Conservation (phyloP, 1,140 invertebrate genomes). For the Radopholus similis region DNA sequence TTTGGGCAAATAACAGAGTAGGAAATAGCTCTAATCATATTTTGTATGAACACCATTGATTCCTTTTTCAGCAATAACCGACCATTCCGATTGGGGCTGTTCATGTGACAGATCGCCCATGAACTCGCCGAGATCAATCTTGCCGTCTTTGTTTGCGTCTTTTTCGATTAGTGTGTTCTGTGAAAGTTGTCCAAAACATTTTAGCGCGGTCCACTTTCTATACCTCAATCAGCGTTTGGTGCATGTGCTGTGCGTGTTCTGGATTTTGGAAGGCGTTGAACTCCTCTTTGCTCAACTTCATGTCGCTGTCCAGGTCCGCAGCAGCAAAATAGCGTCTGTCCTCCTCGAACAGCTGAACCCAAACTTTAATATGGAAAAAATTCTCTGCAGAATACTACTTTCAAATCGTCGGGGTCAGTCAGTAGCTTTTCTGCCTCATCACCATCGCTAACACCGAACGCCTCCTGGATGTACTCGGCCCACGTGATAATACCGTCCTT, state of each 20-base stretch:
- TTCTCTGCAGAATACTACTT: constrained; percentile 49
- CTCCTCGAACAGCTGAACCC: constrained; percentile 65
- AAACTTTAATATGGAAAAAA: constrained; percentile 3
- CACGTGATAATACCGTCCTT: constrained; percentile 78
- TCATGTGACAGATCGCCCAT: constrained; percentile 52
- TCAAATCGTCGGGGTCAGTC: constrained; percentile 28
- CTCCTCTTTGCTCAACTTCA: constrained; percentile 73
- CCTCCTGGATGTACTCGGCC: constrained; percentile 79
- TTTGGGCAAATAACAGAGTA: constrained; percentile 61
- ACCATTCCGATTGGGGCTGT: constrained; percentile 71
- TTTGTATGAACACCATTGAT: too few relatives aligned
- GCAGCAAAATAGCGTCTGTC: constrained; percentile 80
- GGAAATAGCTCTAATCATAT: too few relatives aligned
- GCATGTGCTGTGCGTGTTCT: constrained; percentile 80
- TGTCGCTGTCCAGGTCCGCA: constrained; percentile 81
- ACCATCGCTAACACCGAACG: constrained; percentile 68
- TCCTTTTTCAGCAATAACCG: too few relatives aligned
- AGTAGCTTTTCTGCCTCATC: constrained; percentile 39
- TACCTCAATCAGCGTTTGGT: constrained; percentile 70
- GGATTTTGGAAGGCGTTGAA: constrained; percentile 86
- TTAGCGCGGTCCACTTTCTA: too few relatives aligned
- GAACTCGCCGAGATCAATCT: constrained; percentile 61
- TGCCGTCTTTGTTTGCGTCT: constrained; percentile 77
- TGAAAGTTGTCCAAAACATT: constrained; percentile 4
- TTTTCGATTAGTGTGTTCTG: constrained; percentile 79